These are phyloP conservation scores for Lycaena phlaeas DNA, from an alignment of 2,888 invertebrate species.

Conservation along the genomic window DNA sequence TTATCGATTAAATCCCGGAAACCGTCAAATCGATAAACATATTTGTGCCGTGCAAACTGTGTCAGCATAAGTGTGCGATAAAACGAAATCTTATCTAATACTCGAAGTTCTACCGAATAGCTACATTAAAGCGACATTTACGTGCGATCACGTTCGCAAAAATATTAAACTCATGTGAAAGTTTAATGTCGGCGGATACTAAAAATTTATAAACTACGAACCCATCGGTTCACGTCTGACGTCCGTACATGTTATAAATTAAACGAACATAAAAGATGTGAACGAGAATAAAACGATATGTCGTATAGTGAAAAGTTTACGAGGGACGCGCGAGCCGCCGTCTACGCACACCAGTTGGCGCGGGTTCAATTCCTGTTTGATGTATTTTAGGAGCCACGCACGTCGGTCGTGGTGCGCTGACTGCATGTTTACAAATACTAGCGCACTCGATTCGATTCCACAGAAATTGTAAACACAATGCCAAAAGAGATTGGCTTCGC, in stretches of 20 bases:
- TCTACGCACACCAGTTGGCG: slow-evolving; percentile 68
- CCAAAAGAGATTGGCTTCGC: slow-evolving; percentile 48
- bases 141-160: slow-evolving; percentile 3
- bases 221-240: slow-evolving; percentile 23
- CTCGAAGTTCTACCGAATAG: background rate
- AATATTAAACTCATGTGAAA: slow-evolving; percentile 7
- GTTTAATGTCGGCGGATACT: slow-evolving; percentile 15
- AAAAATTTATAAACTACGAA: slow-evolving; percentile 25
- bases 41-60: slow-evolving; percentile 5
- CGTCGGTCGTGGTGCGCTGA: slow-evolving; percentile 30
- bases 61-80: slow-evolving; percentile 2
- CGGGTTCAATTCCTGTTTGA: slow-evolving; percentile 66
- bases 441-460: slow-evolving; percentile 60
- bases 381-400: slow-evolving; percentile 65
- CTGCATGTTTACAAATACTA: slow-evolving; percentile 69
- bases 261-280: slow-evolving; percentile 45
- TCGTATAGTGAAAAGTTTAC: slow-evolving; percentile 64
- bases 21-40: background rate
- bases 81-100: background rate
- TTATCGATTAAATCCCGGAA: background rate
- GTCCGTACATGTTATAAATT: slow-evolving; percentile 37
- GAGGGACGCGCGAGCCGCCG: slow-evolving; percentile 50
- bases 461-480: slow-evolving; percentile 60
- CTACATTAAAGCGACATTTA: background rate
- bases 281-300: slow-evolving; percentile 54